These are phyloP conservation scores for Acrocephalus scirpaceus DNA, from an alignment of 2,797 vertebrate species.

Conservation along the genomic window DNA sequence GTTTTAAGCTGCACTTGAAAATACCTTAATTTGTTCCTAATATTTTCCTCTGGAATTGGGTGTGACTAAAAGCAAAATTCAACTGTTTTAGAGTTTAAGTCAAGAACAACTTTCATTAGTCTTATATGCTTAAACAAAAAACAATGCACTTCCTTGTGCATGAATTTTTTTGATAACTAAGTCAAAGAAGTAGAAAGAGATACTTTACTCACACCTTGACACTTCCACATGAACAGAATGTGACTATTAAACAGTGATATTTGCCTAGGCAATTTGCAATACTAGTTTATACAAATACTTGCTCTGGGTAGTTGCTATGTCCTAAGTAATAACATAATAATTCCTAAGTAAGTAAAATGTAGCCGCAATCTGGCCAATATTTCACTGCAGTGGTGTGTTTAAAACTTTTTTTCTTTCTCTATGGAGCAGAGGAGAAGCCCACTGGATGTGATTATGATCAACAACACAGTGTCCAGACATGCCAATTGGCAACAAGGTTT, in stretches of 20 bases:
- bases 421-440: not conserved
- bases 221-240: not conserved
- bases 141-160: not conserved
- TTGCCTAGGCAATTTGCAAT: not conserved
- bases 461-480: not conserved
- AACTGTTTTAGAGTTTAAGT: not conserved
- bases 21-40: not conserved
- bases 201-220: not conserved
- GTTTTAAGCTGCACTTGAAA: not conserved
- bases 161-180: not conserved
- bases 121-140: not conserved
- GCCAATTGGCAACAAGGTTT: not conserved
- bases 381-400: not conserved
- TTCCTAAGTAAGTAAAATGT: not conserved
- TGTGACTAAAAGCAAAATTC: not conserved
- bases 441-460: not conserved
- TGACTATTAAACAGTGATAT: not conserved
- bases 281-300: not conserved
- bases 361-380: not conserved
- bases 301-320: not conserved
- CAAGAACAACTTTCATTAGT: not conserved
- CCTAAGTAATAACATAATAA: not conserved
- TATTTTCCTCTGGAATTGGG: not conserved
- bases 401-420: not conserved
- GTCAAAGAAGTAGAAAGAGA: not conserved